A percentile compares a stretch with the other conserved stretches of the same genome.
Conservation (phyloP, 2,113 vertebrate genomes). For the Corydoras maculifer region DNA sequence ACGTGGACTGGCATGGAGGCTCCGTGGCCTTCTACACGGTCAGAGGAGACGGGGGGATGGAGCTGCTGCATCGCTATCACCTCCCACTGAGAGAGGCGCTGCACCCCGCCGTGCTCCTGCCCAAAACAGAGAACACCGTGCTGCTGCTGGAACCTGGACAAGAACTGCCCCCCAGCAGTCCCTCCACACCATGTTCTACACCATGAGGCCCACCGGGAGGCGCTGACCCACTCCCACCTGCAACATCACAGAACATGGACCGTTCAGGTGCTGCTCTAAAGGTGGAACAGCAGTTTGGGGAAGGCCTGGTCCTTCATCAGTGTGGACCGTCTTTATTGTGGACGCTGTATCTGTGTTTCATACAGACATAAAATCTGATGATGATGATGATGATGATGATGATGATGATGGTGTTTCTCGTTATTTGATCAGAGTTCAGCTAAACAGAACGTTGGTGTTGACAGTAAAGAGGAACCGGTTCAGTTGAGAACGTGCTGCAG, state of each 20-base stretch:
- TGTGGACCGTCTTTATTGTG: not conserved
- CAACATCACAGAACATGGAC: not conserved
- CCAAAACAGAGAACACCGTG: constrained; percentile 73
- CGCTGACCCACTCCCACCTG: not conserved
- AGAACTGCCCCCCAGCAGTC: constrained; percentile 44
- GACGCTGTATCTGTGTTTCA: no score
- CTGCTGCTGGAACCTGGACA: constrained; percentile 57
- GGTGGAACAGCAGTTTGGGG: not conserved
- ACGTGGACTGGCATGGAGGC: constrained; percentile 59
- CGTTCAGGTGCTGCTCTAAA: not conserved
- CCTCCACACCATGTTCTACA: constrained; percentile 53
- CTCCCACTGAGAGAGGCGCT: constrained; percentile 68
- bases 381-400: no score
- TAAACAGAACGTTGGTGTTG: no score
- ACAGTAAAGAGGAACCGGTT: no score
- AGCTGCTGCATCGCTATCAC: constrained; percentile 62
- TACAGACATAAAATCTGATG: no score
- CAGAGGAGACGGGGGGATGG: constrained; percentile 47
- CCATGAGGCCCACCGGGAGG: not conserved
- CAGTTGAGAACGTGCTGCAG: no score
- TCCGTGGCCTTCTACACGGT: constrained; percentile 66
- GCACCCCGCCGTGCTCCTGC: constrained; percentile 71
- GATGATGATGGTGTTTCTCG: no score
- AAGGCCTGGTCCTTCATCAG: not conserved
- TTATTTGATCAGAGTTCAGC: no score